A percentile compares a stretch with the other conserved stretches of the same genome.
Evolutionary conservation across 2,888 invertebrate species (phyloP).

Genomic region (Nemoura dubitans): DNA sequence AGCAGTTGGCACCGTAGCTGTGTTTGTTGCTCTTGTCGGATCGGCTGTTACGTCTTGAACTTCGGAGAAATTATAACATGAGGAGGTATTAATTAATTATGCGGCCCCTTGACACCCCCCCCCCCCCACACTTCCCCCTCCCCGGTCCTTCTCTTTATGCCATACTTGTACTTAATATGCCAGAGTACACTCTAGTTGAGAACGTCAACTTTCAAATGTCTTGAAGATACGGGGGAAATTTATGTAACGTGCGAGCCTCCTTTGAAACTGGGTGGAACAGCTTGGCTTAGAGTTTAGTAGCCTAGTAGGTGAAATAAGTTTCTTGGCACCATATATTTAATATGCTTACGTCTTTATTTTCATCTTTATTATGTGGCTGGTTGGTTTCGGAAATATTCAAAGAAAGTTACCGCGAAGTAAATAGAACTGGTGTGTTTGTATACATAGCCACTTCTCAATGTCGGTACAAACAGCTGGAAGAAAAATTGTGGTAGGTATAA

Average conservation of each 20-base stretch:
- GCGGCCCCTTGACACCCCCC: conserved; percentile 42
- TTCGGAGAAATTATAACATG: conserved; percentile 48
- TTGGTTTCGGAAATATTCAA: no score
- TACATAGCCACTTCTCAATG: no score
- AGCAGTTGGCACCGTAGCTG: not conserved
- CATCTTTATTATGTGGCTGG: no score
- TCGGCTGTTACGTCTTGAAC: conserved; percentile 42
- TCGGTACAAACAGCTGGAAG: no score
- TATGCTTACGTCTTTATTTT: no score
- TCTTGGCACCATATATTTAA: no score
- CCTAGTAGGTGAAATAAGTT: no score
- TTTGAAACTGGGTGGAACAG: no score
- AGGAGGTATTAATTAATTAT: conserved; percentile 48
- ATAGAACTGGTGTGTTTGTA: no score
- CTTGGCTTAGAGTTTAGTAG: no score
- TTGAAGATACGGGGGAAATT: not conserved
- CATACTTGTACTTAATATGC: not conserved
- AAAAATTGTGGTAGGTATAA: no score
- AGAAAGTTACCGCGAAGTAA: no score
- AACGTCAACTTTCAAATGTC: not conserved
- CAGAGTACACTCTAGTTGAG: not conserved
- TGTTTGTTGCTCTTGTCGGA: conserved; percentile 13
- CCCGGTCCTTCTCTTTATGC: conserved; percentile 18
- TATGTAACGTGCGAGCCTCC: not conserved
- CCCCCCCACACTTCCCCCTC: conserved; percentile 31